Evolutionary conservation across 1,140 invertebrate genomes (phyloP).

Genomic region (Rhagoletis pomonella): DNA sequence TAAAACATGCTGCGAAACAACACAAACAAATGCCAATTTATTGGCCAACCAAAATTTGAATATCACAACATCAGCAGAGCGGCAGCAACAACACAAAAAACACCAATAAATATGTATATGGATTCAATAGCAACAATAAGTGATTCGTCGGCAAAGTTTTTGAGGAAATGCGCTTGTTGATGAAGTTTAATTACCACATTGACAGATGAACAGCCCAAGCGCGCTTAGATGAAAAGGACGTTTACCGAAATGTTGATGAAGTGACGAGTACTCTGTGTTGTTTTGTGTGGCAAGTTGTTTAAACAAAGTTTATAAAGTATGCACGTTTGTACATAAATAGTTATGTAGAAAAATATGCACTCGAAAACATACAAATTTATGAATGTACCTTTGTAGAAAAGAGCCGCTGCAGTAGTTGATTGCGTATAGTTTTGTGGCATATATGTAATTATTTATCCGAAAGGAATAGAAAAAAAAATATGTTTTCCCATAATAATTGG

Average conservation of each 20-base stretch:
- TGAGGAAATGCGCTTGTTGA: slow-evolving; percentile 20
- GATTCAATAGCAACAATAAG: background rate
- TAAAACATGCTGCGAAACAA: background rate
- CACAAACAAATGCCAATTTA: slow-evolving; percentile 49
- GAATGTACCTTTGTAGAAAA: no score
- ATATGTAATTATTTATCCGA: no score
- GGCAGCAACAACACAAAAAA: background rate
- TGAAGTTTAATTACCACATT: slow-evolving; percentile 30
- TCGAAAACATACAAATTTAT: no score
- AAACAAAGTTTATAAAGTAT: background rate
- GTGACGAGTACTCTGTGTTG: background rate
- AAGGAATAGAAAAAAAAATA: no score
- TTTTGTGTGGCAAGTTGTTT: background rate
- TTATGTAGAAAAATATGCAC: no score
- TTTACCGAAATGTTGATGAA: background rate
- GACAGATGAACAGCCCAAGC: background rate
- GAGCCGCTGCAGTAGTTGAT: no score
- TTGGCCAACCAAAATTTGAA: slow-evolving; percentile 24
- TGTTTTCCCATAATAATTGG: no score
- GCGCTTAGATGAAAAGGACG: slow-evolving; percentile 33
- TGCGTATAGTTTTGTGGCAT: no score
- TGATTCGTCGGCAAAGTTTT: background rate
- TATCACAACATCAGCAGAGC: background rate
- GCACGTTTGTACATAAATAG: background rate
- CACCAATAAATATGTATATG: background rate